phyloP scores from a whole-genome alignment of 2,797 vertebrate genomes.

The Bovichtus variegatus region DNA sequence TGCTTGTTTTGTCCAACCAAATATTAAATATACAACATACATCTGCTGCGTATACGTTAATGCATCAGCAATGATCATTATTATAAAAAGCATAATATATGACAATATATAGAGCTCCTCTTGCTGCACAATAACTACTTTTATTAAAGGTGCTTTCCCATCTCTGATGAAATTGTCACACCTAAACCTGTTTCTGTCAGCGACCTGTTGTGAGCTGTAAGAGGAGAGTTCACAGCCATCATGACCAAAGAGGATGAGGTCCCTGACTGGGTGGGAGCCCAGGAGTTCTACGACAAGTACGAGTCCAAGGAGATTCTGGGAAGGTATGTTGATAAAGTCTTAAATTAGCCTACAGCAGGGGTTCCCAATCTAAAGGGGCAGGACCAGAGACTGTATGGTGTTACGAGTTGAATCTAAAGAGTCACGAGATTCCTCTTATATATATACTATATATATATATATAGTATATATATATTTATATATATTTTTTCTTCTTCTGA shows the following conservation, averaged over 20 bases:
- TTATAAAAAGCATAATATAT: no score
- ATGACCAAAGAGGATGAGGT: constrained; percentile 96
- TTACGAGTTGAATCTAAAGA: background rate
- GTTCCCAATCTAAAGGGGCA: background rate
- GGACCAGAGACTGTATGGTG: background rate
- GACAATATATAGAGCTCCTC: background rate
- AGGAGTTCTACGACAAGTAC: constrained; percentile 96
- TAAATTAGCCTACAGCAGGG: background rate
- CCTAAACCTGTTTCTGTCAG: constrained; percentile 5
- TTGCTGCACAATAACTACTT: background rate
- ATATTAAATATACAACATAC: background rate
- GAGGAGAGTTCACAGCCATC: constrained; percentile 42
- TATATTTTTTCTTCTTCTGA: background rate
- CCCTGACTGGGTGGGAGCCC: constrained; percentile 90
- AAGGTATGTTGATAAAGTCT: constrained; percentile 84
- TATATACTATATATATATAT: no score
- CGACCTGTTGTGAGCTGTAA: constrained; percentile 43
- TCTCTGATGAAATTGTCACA: background rate
- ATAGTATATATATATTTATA: background rate
- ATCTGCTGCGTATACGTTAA: background rate
- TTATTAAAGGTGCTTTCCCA: background rate
- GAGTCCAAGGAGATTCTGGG: constrained; percentile 96
- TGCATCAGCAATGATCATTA: background rate
- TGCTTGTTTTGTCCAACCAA: background rate
- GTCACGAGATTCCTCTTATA: no score